Conservation (phyloP, 2,113 vertebrate genomes). For the Maccullochella peelii region DNA sequence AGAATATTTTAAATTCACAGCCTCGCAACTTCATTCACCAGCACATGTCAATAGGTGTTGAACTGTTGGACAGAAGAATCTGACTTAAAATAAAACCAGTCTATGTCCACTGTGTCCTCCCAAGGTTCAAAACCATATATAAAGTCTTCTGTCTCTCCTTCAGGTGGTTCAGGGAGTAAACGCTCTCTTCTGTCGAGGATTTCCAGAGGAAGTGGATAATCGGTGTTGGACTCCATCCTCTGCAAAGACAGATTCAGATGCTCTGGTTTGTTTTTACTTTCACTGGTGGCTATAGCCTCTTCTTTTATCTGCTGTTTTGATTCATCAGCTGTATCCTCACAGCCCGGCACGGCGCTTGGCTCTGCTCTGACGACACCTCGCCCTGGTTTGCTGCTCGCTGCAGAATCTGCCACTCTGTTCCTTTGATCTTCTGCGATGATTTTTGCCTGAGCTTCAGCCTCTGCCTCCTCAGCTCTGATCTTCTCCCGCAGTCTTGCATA, state of each 20-base stretch:
- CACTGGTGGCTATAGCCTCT: not conserved
- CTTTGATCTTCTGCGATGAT: not conserved
- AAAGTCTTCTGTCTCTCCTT: not conserved
- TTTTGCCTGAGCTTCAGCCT: not conserved
- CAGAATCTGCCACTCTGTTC: not conserved
- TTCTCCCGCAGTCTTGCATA: not conserved
- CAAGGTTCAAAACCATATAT: not conserved
- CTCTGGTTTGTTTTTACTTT: not conserved
- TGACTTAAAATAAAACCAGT: accelerated
- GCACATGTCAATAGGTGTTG: not conserved
- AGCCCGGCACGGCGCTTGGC: not conserved
- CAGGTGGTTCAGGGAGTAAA: not conserved
- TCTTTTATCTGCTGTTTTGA: not conserved
- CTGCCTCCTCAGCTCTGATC: not conserved
- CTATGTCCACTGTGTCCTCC: not conserved
- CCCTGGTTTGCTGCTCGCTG: too few species aligned
- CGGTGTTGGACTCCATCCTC: not conserved
- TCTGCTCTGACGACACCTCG: not conserved
- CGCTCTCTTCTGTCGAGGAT: not conserved
- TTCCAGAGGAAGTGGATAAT: not conserved
- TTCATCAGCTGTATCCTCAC: too few species aligned
- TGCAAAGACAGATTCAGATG: not conserved
- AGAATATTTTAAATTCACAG: not conserved
- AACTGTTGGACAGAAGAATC: not conserved
- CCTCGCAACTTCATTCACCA: too few species aligned